Evolutionary conservation across 2,113 vertebrate species (phyloP).

Genomic region (Chionis minor): DNA sequence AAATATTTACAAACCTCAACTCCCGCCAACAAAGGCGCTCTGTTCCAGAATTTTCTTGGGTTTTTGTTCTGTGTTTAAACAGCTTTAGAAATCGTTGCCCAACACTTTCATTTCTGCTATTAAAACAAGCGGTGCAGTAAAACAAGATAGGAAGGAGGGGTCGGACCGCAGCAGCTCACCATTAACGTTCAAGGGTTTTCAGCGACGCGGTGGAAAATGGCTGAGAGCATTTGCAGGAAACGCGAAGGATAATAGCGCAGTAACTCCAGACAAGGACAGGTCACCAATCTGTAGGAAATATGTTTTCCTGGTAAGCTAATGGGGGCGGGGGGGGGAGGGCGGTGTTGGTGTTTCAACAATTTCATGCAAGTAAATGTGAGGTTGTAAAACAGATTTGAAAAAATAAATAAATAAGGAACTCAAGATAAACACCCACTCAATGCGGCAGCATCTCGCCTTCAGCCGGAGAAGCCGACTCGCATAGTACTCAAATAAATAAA

Average conservation of each 20-base stretch:
- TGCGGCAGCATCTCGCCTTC: accelerated
- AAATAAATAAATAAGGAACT: background rate
- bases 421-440: background rate
- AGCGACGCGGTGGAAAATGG: accelerated
- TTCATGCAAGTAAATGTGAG: background rate
- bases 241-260: background rate
- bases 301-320: background rate
- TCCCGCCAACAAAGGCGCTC: conserved; percentile 34
- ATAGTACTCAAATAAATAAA: background rate
- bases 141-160: background rate
- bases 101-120: background rate
- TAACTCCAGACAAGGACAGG: conserved; percentile 3
- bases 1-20: conserved; percentile 39
- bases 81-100: background rate
- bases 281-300: background rate
- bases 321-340: too few relatives aligned
- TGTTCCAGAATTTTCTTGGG: conserved; percentile 13
- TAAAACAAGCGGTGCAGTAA: background rate
- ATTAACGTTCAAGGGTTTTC: background rate
- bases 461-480: background rate
- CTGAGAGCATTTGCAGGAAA: background rate
- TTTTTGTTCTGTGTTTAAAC: background rate
- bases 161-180: background rate
- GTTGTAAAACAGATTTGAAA: background rate
- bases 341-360: background rate